These are phyloP conservation scores for Siphamia tubifer DNA, from an alignment of 2,113 vertebrate genomes.

Conservation along the genomic window DNA sequence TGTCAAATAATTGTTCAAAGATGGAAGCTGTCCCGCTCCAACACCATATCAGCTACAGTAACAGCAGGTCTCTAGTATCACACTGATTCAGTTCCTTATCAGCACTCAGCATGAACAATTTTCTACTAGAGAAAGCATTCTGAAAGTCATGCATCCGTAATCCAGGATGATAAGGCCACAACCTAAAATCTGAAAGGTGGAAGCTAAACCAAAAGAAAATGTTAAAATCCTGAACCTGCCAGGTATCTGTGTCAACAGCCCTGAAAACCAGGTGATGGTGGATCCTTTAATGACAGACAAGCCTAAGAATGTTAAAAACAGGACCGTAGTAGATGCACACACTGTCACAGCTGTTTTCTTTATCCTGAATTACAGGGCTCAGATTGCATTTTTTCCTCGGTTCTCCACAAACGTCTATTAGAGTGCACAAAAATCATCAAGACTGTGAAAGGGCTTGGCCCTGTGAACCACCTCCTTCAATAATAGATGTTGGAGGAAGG, in stretches of 20 bases:
- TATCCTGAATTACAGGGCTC: conserved; percentile 59
- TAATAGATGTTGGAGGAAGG: conserved; percentile 71
- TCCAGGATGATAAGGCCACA: conserved; percentile 33
- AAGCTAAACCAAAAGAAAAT: conserved; percentile 16
- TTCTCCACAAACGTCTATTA: conserved; percentile 45
- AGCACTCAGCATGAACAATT: conserved; percentile 54
- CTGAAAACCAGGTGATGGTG: conserved; percentile 54
- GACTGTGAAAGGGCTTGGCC: conserved; percentile 58
- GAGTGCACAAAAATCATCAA: conserved; percentile 47
- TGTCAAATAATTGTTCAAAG: conserved; percentile 59
- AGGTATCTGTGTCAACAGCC: conserved; percentile 16
- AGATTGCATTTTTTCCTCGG: neutral
- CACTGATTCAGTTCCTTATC: conserved; percentile 63
- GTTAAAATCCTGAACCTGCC: conserved; percentile 8
- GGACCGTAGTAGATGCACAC: conserved; percentile 19
- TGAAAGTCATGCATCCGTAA: conserved; percentile 65
- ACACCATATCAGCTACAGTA: conserved; percentile 35
- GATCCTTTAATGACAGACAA: conserved; percentile 71
- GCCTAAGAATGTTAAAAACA: conserved; percentile 72
- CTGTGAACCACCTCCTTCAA: conserved; percentile 64
- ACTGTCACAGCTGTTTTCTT: conserved; percentile 67
- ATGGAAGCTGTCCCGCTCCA: conserved; percentile 54
- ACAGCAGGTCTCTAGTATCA: conserved; percentile 59
- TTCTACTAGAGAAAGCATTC: conserved; percentile 41
- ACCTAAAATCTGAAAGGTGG: conserved; percentile 14